These are phyloP conservation scores for Lethenteron camtschaticum DNA, from an alignment of 2,113 vertebrate genomes.

Conservation along the genomic window DNA sequence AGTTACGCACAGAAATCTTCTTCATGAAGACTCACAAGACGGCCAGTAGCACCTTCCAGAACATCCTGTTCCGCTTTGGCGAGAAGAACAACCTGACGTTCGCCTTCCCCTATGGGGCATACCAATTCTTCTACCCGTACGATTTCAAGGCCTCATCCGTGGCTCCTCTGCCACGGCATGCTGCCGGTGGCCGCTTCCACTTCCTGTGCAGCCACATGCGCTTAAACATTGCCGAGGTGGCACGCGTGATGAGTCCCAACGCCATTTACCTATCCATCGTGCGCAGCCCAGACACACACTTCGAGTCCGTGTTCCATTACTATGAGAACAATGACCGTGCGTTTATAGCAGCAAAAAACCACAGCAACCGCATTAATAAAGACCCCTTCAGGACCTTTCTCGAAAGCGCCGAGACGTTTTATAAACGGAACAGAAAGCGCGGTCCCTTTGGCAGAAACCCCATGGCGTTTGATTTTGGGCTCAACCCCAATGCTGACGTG, in stretches of 20 bases:
- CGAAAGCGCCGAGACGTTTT: constrained; percentile 34
- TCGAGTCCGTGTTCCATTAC: constrained; percentile 59
- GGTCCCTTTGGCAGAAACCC: constrained; percentile 63
- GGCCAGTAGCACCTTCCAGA: constrained; percentile 62
- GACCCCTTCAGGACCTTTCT: constrained; percentile 41
- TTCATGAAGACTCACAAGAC: constrained; percentile 86
- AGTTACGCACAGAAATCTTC: constrained; percentile 12
- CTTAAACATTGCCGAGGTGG: constrained; percentile 49
- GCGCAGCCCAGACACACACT: constrained; percentile 43
- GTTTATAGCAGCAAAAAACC: constrained; percentile 29
- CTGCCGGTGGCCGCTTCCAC: constrained; percentile 28
- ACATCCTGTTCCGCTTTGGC: constrained; percentile 60
- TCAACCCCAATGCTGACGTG: constrained; percentile 6
- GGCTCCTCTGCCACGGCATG: not conserved
- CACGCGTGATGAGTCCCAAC: constrained; percentile 42
- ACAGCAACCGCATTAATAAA: no score
- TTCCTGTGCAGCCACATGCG: constrained; percentile 78
- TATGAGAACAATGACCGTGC: constrained; percentile 47
- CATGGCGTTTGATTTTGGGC: constrained; percentile 60
- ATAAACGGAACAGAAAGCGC: constrained; percentile 28
- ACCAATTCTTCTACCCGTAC: constrained; percentile 62
- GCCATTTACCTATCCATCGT: constrained; percentile 74
- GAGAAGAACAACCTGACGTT: constrained; percentile 37
- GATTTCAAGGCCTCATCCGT: constrained; percentile 24
- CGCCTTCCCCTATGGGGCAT: constrained; percentile 35